Evolutionary conservation across 2,888 invertebrate species (phyloP).

Genomic region (Kuschelorhynchus macadamiae): DNA sequence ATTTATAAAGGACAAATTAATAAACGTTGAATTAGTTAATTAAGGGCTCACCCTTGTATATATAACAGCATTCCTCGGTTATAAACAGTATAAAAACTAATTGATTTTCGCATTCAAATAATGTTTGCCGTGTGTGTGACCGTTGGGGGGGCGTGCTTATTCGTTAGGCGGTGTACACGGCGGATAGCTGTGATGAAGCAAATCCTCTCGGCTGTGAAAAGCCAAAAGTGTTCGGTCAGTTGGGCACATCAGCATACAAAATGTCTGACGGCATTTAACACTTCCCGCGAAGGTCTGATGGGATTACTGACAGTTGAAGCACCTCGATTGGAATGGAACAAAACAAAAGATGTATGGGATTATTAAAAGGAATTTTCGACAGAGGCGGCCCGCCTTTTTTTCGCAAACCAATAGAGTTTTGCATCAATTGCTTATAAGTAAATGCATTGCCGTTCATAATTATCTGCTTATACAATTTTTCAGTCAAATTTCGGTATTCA

Average conservation of each 20-base stretch:
- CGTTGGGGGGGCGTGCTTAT: conserved; percentile 56
- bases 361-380: conserved; percentile 32
- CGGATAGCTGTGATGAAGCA: conserved; percentile 61
- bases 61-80: no score
- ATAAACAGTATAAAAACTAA: background rate
- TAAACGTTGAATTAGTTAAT: no score
- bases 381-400: conserved; percentile 19
- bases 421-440: no score
- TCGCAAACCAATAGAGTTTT: no score
- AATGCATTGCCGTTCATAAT: no score
- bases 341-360: conserved; percentile 38
- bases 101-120: conserved; percentile 55
- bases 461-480: no score
- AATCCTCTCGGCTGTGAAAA: conserved; percentile 58
- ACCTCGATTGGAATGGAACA: conserved; percentile 37
- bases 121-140: conserved; percentile 51
- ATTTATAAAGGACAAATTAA: no score
- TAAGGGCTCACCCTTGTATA: no score
- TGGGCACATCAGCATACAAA: conserved; percentile 54
- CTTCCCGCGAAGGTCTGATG: conserved; percentile 41
- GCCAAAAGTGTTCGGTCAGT: conserved; percentile 56
- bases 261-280: conserved; percentile 51
- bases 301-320: conserved; percentile 47
- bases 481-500: no score
- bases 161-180: conserved; percentile 62